phyloP scores from a whole-genome alignment of 2,888 invertebrate species.

The Prenolepis imparis region DNA sequence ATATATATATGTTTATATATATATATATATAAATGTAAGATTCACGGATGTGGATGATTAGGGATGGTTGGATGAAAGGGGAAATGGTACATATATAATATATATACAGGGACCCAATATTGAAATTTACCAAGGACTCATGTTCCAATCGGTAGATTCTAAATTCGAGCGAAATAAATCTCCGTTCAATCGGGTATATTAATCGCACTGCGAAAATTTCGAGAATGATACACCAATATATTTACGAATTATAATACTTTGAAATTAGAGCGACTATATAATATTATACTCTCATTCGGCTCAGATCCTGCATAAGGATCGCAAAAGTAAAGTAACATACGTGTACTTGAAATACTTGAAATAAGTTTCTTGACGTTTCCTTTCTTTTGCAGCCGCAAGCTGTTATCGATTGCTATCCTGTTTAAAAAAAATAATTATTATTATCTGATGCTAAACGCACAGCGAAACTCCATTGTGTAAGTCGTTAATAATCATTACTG shows the following conservation, averaged over 20 bases:
- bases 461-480: slow-evolving; percentile 19
- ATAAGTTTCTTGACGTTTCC: not conserved
- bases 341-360: not conserved
- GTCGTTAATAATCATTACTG: slow-evolving; percentile 21
- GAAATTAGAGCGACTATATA: slow-evolving; percentile 3
- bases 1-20: not conserved
- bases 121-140: slow-evolving; percentile 63
- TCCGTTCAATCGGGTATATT: slow-evolving; percentile 11
- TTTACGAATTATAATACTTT: slow-evolving; percentile 36
- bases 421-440: slow-evolving; percentile 5
- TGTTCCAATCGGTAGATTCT: slow-evolving; percentile 68
- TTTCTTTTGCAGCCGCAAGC: not conserved
- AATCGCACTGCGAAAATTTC: slow-evolving; percentile 1
- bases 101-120: slow-evolving; percentile 74
- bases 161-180: slow-evolving; percentile 13
- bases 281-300: slow-evolving; percentile 3
- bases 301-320: not conserved
- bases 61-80: slow-evolving; percentile 30
- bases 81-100: slow-evolving; percentile 53
- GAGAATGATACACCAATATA: slow-evolving; percentile 3
- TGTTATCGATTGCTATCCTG: not conserved
- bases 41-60: slow-evolving; percentile 5
- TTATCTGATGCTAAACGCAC: slow-evolving; percentile 6
- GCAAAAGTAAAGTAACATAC: not conserved
- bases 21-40: slow-evolving; percentile 21